Evolutionary conservation across 2,113 vertebrate species (phyloP), one percentile per base, ranked within the genome.

Genomic region (Stigmatopora nigra): DNA sequence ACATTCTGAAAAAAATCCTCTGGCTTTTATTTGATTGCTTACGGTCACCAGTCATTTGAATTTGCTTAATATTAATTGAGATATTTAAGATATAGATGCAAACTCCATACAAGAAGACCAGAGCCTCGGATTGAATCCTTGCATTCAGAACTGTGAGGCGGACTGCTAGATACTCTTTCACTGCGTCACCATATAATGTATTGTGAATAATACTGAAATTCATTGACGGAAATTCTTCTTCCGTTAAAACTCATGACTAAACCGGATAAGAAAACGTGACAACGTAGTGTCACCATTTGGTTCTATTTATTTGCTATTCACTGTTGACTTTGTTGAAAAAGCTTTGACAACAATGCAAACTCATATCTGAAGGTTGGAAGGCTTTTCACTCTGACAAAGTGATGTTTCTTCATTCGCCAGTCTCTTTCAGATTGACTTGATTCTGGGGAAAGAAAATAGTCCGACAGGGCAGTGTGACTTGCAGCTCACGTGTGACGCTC

Each of bases 331-430:
- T 8, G 48, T 13, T 7, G 8, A 35, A 13, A 47, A 3, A 38
- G 14, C 36, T 59, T 41, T 41, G 66, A 17, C 66, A 48, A 63
- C 44, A 51, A 36, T 12, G 51, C 57, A 69, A 66, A 67, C 17
- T 22, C n/a, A 58, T 44, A 41, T 55, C 41, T 66, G 69, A 77
- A 81, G 71, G 68, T 72, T 63, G 61, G 35, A 20, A 58, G 17
- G 22, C 11, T 69, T 58, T 59, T 66, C 12, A n/a, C 1, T 62
- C 19, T 55, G 15, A 44, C 36, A 13, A 47, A 58, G 19, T 2
- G 19, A 1, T 68, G 25, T 15, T 66, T 68, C 72, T 59, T 56
- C n/a, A 38, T 35, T 25, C 15, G 38, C 1, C 17, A 7, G 2
- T 35, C 58, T 41, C 17, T 7, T 35, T 31, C 20, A 11, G 46